phyloP scores from a whole-genome alignment of 2,113 vertebrate genomes.

The Toxotes chatareus region DNA sequence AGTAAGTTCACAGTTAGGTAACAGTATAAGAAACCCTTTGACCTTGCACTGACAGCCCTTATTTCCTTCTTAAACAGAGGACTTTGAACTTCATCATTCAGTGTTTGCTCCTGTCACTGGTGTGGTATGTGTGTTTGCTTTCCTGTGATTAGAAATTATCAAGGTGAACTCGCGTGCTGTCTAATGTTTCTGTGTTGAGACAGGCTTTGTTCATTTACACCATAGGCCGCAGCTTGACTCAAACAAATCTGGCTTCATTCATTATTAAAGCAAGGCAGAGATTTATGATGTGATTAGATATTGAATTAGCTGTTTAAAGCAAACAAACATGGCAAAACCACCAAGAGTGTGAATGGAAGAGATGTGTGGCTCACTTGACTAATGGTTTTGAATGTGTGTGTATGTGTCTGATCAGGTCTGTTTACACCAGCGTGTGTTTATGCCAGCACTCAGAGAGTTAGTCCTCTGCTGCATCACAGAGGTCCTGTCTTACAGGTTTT shows the following conservation, averaged over 20 bases:
- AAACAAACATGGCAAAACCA: conserved; percentile 43
- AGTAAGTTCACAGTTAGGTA: background rate
- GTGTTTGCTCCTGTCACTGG: conserved; percentile 51
- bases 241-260: conserved; percentile 34
- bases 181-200: background rate
- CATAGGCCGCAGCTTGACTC: background rate
- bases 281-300: conserved; percentile 22
- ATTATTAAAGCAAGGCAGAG: background rate
- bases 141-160: conserved; percentile 59
- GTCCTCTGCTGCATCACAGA: conserved; percentile 3
- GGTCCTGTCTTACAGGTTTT: conserved; percentile 80
- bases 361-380: conserved; percentile 10
- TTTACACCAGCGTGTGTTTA: background rate
- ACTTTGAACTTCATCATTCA: conserved; percentile 61
- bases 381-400: background rate
- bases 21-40: background rate
- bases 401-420: background rate
- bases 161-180: background rate
- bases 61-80: conserved; percentile 59
- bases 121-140: conserved; percentile 50
- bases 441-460: background rate
- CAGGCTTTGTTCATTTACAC: background rate
- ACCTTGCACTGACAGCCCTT: background rate
- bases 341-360: background rate
- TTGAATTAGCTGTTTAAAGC: background rate